Conservation (phyloP, 1,140 invertebrate species). For the Proctacanthus coquilletti region DNA sequence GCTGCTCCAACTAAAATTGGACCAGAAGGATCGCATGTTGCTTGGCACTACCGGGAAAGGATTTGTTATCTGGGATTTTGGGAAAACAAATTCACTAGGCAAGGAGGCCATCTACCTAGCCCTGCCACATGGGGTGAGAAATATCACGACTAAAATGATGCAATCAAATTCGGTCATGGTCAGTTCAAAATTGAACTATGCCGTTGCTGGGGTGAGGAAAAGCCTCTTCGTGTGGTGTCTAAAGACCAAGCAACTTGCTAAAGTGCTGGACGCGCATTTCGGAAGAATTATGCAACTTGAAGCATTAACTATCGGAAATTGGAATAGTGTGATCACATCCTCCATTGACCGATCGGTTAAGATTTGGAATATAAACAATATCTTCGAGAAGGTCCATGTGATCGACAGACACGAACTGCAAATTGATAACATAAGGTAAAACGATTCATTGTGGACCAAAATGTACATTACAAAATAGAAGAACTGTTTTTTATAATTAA, state of each 20-base stretch:
- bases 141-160: slow-evolving; percentile 81
- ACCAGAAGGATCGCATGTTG: slow-evolving; percentile 62
- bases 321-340: slow-evolving; percentile 91
- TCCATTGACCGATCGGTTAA: slow-evolving; percentile 96
- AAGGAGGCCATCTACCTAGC: slow-evolving; percentile 48
- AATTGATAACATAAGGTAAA: slow-evolving; percentile 76
- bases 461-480: too few species aligned
- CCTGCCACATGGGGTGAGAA: slow-evolving; percentile 77
- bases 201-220: slow-evolving; percentile 91
- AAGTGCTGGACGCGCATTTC: slow-evolving; percentile 92
- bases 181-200: slow-evolving; percentile 77
- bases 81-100: slow-evolving; percentile 21
- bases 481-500: too few species aligned
- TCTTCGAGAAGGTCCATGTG: slow-evolving; percentile 92
- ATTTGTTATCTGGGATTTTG: slow-evolving; percentile 58
- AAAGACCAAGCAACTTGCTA: slow-evolving; percentile 60
- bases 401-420: slow-evolving; percentile 92
- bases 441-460: too few species aligned
- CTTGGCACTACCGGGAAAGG: slow-evolving; percentile 72
- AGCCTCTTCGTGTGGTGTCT: slow-evolving; percentile 92
- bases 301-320: slow-evolving; percentile 67
- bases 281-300: slow-evolving; percentile 87
- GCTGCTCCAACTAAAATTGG: slow-evolving; percentile 67
- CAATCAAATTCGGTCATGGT: slow-evolving; percentile 82
- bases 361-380: slow-evolving; percentile 99